Evolutionary conservation across 2,888 invertebrate species (phyloP).

Genomic region (Andrena dorsata): DNA sequence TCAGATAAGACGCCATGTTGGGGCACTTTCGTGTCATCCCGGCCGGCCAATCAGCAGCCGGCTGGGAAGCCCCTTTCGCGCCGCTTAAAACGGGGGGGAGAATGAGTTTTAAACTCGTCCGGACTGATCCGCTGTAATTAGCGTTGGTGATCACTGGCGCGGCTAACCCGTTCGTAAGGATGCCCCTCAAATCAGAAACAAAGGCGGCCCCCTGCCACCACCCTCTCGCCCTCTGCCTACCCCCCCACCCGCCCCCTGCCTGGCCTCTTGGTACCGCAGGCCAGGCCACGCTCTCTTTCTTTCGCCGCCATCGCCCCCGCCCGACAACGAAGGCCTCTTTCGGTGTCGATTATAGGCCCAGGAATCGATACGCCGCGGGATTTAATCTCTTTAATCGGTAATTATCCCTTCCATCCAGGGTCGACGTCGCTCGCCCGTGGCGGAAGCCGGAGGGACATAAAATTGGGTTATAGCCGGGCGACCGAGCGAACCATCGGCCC

Average conservation of each 20-base stretch:
- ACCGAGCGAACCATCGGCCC: conserved; percentile 51
- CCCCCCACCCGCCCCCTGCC: neutral
- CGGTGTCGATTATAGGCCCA: conserved; percentile 78
- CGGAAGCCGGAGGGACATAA: conserved; percentile 72
- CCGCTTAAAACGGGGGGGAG: conserved; percentile 78
- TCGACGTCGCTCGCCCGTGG: conserved; percentile 55
- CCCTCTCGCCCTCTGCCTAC: conserved; percentile 32
- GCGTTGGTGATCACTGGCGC: conserved; percentile 84
- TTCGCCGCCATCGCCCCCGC: conserved; percentile 53
- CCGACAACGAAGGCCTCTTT: conserved; percentile 72
- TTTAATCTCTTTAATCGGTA: conserved; percentile 83
- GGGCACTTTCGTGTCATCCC: conserved; percentile 83
- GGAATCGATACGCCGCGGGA: conserved; percentile 82
- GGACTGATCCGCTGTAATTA: conserved; percentile 84
- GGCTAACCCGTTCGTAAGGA: conserved; percentile 84
- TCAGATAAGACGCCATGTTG: conserved; percentile 84
- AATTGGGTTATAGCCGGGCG: conserved; percentile 75
- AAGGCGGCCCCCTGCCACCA: conserved; percentile 74
- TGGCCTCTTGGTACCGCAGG: conserved; percentile 15
- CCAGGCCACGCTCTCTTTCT: conserved; percentile 45
- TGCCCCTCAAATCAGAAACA: conserved; percentile 83
- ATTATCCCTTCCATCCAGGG: conserved; percentile 76
- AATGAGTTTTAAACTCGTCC: conserved; percentile 83
- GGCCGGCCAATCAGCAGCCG: conserved; percentile 80
- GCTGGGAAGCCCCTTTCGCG: conserved; percentile 82